These are phyloP conservation scores for Phacellophora camtschatica DNA, from an alignment of 30 jellyfish, hydroid and myxozoan species.

Conservation along the genomic window DNA sequence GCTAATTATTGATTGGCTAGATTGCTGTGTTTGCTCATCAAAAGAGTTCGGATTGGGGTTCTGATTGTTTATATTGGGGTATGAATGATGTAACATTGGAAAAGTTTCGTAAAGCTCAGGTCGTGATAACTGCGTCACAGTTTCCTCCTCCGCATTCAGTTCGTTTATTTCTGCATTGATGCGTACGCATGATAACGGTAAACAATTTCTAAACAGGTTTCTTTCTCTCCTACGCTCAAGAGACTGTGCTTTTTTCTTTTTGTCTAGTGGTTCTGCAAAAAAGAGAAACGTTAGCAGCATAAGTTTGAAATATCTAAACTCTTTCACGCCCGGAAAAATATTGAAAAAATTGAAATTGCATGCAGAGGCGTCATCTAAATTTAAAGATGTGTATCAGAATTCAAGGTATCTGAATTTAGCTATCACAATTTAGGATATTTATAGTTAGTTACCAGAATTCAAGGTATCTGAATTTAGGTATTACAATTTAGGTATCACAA, in stretches of 20 bases:
- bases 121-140: neutral
- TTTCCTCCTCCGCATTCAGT: constrained; percentile 33
- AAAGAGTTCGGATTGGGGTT: neutral
- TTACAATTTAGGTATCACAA: no score
- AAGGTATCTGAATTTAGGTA: no score
- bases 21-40: constrained; percentile 10
- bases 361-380: no score
- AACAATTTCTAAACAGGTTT: constrained; percentile 14
- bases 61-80: neutral
- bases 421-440: no score
- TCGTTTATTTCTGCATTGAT: constrained; percentile 13
- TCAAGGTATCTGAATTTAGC: no score
- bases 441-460: no score
- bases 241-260: constrained; percentile 11
- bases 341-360: no score
- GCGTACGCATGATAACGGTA: constrained; percentile 30
- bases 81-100: neutral
- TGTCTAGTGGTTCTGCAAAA: constrained; percentile 61
- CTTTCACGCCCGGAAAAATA: no score
- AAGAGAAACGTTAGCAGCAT: no score
- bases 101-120: constrained; percentile 8
- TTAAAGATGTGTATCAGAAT: no score
- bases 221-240: constrained; percentile 5
- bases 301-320: no score
- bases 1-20: constrained; percentile 10